These are phyloP conservation scores for Acleris holmiana DNA, from an alignment of 2,888 invertebrate genomes.

Conservation along the genomic window DNA sequence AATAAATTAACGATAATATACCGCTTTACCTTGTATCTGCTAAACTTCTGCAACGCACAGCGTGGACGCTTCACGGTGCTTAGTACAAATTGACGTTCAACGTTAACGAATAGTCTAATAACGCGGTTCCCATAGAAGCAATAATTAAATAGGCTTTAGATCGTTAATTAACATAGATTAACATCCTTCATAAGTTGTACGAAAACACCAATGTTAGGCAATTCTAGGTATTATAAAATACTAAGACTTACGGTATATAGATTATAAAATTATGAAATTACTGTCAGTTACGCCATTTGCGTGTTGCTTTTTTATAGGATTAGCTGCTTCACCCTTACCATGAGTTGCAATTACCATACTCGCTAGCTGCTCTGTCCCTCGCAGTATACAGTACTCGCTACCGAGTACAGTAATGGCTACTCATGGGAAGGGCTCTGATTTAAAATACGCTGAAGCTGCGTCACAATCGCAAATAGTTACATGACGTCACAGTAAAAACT, in stretches of 20 bases:
- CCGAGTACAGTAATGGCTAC: too few species aligned
- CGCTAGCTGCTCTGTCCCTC: too few species aligned
- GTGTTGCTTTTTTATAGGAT: slow-evolving; percentile 1
- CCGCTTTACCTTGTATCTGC: too few species aligned
- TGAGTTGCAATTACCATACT: too few species aligned
- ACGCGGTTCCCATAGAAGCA: slow-evolving; percentile 24
- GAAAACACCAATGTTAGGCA: slow-evolving; percentile 33
- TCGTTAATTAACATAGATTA: slow-evolving; percentile 23
- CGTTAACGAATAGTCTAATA: slow-evolving; percentile 1
- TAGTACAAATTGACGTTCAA: slow-evolving; percentile 34
- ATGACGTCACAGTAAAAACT: too few species aligned
- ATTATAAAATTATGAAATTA: slow-evolving; percentile 17
- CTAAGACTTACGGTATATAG: slow-evolving; percentile 30
- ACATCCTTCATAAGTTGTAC: slow-evolving; percentile 37
- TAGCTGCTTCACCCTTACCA: too few species aligned
- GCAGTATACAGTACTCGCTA: too few species aligned
- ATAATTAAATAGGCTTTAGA: slow-evolving; percentile 34
- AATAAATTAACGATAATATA: too few species aligned
- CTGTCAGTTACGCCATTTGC: slow-evolving; percentile 6
- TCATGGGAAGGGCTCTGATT: too few species aligned
- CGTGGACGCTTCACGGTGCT: slow-evolving; percentile 35
- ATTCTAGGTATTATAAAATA: slow-evolving; percentile 34
- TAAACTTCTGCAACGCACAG: slow-evolving; percentile 1
- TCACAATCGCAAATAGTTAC: too few species aligned
- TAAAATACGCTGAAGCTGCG: too few species aligned